A percentile compares a stretch with the other conserved stretches of the same genome.
Conservation (phyloP, 2,888 invertebrate species). For the Fabriciana adippe region DNA sequence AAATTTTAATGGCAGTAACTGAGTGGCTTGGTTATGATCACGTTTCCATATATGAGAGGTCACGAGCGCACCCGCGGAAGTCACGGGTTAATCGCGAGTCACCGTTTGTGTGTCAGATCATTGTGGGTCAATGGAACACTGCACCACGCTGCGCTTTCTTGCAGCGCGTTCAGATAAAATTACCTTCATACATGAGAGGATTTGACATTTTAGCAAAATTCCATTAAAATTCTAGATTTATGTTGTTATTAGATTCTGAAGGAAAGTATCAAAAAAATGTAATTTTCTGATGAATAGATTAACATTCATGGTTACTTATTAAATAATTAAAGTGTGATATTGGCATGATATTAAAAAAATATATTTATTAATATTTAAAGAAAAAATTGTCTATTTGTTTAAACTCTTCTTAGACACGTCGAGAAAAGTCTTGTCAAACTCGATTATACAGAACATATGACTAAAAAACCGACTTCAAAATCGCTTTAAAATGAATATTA, state of each 20-base stretch:
- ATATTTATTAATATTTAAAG: too few species aligned
- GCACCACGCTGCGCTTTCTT: constrained; percentile 65
- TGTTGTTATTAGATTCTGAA: neutral
- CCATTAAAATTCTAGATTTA: neutral
- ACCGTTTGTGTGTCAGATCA: constrained; percentile 62
- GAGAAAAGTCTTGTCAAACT: too few species aligned
- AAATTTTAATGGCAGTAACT: neutral
- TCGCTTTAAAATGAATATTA: too few species aligned
- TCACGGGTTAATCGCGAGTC: constrained; percentile 40
- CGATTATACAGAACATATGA: too few species aligned
- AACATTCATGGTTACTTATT: too few species aligned
- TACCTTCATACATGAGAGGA: constrained; percentile 32
- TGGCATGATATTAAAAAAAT: too few species aligned
- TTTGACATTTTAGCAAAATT: constrained; percentile 25
- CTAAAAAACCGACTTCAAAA: too few species aligned
- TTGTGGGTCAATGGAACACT: constrained; percentile 71
- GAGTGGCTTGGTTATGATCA: constrained; percentile 14
- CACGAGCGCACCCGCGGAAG: constrained; percentile 35
- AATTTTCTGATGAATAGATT: too few species aligned
- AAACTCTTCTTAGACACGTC: too few species aligned
- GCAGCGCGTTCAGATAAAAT: constrained; percentile 51
- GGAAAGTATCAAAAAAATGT: neutral
- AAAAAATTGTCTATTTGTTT: too few species aligned
- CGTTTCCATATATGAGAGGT: constrained; percentile 24
- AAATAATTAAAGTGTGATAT: too few species aligned